Evolutionary conservation across 2,113 vertebrate genomes (phyloP), one percentile per base, ranked within the genome.

Genomic region (Machaerirhynchus nigripectus): DNA sequence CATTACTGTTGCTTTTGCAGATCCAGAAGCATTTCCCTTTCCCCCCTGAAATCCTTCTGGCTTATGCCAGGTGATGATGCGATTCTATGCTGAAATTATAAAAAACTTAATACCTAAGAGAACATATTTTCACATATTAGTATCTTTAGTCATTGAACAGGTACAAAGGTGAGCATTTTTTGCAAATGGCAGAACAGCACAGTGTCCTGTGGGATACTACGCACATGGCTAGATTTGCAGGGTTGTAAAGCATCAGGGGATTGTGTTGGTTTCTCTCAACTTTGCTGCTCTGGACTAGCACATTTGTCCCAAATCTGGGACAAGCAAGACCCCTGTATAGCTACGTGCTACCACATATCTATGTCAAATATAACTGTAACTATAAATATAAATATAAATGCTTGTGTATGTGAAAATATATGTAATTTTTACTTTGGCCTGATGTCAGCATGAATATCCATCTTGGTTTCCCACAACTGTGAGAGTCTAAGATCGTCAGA

Each of bases 381-480:
- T 50, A 24, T 37, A 67, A 53, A 21, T 75, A 24, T 37, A 67
- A 53, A 21, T 75, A 65, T 20, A 75, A 75, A 37, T 26, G 7
- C 15, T 63, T 67, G 10, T 46, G 3, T 75, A 20, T 39, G 15
- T 65, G 56, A 82, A 89, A 65, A 63, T 24, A 59, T 1, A 55
- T 35, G 27, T 40, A 8, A 42, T 53, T 60, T 84, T 91, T 94
- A 98, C 97, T 97, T 97, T 44, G 97, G 90, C 49, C 82, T 94
- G n/a, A 98, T 50, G 60, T 97, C 87, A 84, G 93, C 90, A 37
- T 86, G 86, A 67, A 97, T 30, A 76, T 97, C 93, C 49, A 80
- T 42, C 44, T 52, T 92, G 80, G 69, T 42, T 73, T 96, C 86
- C 74, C 97, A 75, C 84, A 98, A 15, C 59, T 97, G 91, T 28